Evolutionary conservation across 2,113 vertebrate genomes (phyloP), one percentile per base, ranked within the genome.

Genomic region (Cephalopholis sonnerati): DNA sequence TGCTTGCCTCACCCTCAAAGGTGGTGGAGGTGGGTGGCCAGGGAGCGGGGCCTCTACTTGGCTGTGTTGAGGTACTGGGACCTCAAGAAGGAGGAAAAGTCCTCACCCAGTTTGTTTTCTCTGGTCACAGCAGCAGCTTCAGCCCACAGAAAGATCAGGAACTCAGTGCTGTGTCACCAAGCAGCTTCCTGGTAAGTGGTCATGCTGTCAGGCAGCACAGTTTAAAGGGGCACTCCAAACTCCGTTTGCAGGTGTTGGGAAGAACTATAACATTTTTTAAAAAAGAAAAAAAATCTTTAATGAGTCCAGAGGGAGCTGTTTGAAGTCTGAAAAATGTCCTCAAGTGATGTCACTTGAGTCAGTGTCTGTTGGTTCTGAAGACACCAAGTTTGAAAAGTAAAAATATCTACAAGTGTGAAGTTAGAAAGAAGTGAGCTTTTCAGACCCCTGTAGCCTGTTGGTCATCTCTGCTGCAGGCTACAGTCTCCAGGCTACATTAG

Each of bases 121-220:
- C 96, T 32, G 90, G 95, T 70, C 95, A 95, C 50, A 83, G 91
- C 2, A 95, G 94, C 85, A 94, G 89, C 89, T 97, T 94, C 89
- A 95, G 96, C 55, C 90, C 95, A 13, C 97, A 96, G 94, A 98
- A 96, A 84, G 97, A 97, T 46, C 81, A 94, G 1, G 96, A 98
- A 81, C 94, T 96, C 50, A 91, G 81, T 0, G 69, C 93, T 0
- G 94, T 95, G 85, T 93, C 97, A 27, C 94, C 96, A 44, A 95
- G 93, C 95, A 92, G 96, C 1, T 97, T 97, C 90, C 92, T 97
- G 96, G 98, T 99, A 95, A 90, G 97, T 79, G 32, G 15, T n/a
- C 7, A 16, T 51, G 13, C 64, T 12, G 59, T 46, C 2, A 7
- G 7, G 17, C 27, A 48, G 46, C 16, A 51, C 53, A 36, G 44